Evolutionary conservation across 2,888 invertebrate species (phyloP), one percentile per base, ranked within the genome.

Genomic region (Harpagoxenus sublaevis): DNA sequence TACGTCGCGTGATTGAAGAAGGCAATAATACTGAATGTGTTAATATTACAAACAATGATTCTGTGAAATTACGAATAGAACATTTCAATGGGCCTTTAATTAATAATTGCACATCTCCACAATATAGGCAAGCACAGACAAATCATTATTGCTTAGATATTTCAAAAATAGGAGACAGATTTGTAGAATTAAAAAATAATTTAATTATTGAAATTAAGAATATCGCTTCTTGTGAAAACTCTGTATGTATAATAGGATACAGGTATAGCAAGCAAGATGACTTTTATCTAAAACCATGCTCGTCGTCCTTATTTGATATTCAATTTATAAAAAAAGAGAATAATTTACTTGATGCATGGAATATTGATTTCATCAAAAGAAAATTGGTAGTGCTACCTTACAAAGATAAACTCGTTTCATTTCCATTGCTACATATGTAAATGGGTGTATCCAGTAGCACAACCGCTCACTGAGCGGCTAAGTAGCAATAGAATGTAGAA

Each of bases 261-360:
- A 31, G 6, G 0, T 60, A 60, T 18, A 60, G 6, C 6, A 60
- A 31, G 31, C 31, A 8, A 18, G 31, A 60, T 60, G 5, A 31
- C 1, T 73, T 73, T 73, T 73, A 73, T 57, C 15, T 1, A 18
- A 73, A 73, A 18, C 18, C 55, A 28, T 73, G 55, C 28, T 57
- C 23, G 0, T 73, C 71, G 0, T 23, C 55, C 3, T 39, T 73
- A 39, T 73, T 73, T 73, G 9, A 73, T 57, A 42, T 73, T 2
- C 55, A 73, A 28, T 73, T 39, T 42, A 73, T 57, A 15, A 23
- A 28, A 28, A 73, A 55, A 0, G 39, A 39, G 0, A 39, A 18
- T 55, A 23, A 39, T 4, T 39, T 2, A 39, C 10, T 31, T 39
- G 3, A 23, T 42, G 9, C 1, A 23, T 71, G 35, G 18, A 62